Base-by-base conservation (phyloP, 30 jellyfish, hydroid and myxozoan species). In the Aurelia sp. region DNA sequence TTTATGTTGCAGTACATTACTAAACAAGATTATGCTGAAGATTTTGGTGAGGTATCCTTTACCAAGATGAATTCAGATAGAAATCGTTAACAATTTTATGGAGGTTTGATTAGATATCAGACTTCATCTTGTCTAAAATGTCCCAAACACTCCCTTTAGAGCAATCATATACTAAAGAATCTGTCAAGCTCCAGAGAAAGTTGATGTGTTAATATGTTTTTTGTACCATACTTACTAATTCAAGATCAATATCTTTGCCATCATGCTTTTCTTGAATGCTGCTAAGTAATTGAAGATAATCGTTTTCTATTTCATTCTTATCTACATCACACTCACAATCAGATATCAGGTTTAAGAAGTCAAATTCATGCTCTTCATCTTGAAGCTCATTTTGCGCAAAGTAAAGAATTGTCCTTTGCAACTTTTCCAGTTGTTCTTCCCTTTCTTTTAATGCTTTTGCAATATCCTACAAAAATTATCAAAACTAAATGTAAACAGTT, bases 171-270 rank as follows among this genome's bases (percentile, higher is more conserved):
- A 37, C 50, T 37, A 7, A 5, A 37, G 7, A 44, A 44, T 8
- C 55, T 44, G 55, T 10, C 55, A 5, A 44, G 10, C 3, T 4
- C 9, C 13, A 44, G 55, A 44, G 10, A 44, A 44, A 44, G 55
- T 37, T 0, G 4, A 37, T 37, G 9, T 27, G 33, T 27, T 5
- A n/a, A n/a, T n/a, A 3, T 6, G 3, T 44, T 7, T 7, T 5
- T 2, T 9, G 15, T 10, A 13, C 19, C 0, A 47, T 12, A 71
- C 84, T 30, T 33, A 86, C 95, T 78, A 86, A 35, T 52, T 86
- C 95, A 35, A 86, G 68, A 86, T 86, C 95, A 60, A 86, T 63
- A 13, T 74, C 73, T 64, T 68, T 62, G 27, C 82, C 74, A 35
- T 61, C 47, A 7, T 44, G 74, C 35, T 51, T 64, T n/a, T 73